Percentiles rank a stretch among this genome's conserved stretches.
These are phyloP conservation scores for Dendrolimus punctatus DNA, from an alignment of 1,140 invertebrate genomes.

Conservation along the genomic window DNA sequence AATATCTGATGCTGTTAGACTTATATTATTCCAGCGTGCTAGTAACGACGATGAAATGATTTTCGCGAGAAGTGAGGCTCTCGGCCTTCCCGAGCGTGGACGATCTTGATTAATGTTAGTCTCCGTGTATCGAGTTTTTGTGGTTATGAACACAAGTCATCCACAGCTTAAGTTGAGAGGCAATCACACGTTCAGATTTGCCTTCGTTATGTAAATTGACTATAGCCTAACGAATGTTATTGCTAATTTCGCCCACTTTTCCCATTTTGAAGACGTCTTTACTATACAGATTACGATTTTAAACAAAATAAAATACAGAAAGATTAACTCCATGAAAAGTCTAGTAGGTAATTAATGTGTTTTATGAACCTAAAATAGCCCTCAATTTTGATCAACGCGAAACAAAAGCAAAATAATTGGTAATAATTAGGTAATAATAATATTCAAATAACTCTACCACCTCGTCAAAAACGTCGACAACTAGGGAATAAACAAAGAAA, in stretches of 20 bases:
- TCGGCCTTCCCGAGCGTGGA: conserved; percentile 6
- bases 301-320: not conserved
- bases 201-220: not conserved
- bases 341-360: not conserved
- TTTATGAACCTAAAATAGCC: not conserved
- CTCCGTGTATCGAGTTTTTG: conserved; percentile 3
- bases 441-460: not conserved
- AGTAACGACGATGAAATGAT: conserved; percentile 3
- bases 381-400: not conserved
- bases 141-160: no score
- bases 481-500: no score
- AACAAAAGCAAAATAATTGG: conserved; percentile 4
- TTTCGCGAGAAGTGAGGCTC: conserved; percentile 10
- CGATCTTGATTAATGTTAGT: conserved; percentile 11
- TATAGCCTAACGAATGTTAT: not conserved
- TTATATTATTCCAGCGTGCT: conserved; percentile 16
- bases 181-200: conserved; percentile 3
- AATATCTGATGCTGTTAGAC: conserved; percentile 15
- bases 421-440: not conserved
- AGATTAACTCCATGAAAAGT: not conserved
- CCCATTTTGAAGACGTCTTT: conserved; percentile 4
- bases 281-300: not conserved
- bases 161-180: conserved; percentile 4
- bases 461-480: not conserved
- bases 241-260: conserved; percentile 3